A percentile compares a stretch with the other conserved stretches of the same genome.
Conservation (phyloP, 2,113 vertebrate genomes). For the Elaphurus davidianus region DNA sequence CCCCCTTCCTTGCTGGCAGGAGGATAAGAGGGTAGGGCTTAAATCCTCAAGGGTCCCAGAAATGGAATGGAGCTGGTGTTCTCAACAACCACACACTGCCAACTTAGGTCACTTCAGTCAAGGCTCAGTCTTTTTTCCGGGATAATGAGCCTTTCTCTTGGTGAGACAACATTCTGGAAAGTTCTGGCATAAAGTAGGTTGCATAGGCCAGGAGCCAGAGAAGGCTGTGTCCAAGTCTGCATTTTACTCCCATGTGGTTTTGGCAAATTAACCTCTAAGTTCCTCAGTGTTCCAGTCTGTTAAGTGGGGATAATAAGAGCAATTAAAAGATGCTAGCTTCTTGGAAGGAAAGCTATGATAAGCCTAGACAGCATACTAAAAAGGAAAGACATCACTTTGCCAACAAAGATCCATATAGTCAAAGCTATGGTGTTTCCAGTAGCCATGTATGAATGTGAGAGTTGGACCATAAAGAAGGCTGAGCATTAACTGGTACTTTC, state of each 20-base stretch:
- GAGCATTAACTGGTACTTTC: background rate
- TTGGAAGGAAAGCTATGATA: background rate
- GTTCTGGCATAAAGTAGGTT: background rate
- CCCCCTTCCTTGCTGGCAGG: background rate
- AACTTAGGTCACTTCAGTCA: background rate
- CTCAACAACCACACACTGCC: background rate
- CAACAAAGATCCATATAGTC: background rate
- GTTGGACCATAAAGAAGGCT: background rate
- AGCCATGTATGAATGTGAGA: background rate
- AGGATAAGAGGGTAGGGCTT: background rate
- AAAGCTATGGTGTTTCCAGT: background rate
- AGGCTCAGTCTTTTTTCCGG: background rate
- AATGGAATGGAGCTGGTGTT: no score
- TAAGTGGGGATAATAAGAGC: background rate
- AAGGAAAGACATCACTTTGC: background rate
- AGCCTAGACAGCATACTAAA: background rate
- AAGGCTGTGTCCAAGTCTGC: background rate
- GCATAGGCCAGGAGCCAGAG: background rate
- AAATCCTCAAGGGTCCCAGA: background rate
- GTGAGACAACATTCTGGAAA: constrained; percentile 9
- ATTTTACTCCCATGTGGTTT: background rate
- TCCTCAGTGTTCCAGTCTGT: background rate
- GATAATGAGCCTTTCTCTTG: background rate
- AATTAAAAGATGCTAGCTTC: background rate
- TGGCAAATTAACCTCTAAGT: background rate